A percentile compares a stretch with the other conserved stretches of the same genome.
Conservation (phyloP, 2,888 invertebrate genomes). For the Phyllotreta cruciferae region DNA sequence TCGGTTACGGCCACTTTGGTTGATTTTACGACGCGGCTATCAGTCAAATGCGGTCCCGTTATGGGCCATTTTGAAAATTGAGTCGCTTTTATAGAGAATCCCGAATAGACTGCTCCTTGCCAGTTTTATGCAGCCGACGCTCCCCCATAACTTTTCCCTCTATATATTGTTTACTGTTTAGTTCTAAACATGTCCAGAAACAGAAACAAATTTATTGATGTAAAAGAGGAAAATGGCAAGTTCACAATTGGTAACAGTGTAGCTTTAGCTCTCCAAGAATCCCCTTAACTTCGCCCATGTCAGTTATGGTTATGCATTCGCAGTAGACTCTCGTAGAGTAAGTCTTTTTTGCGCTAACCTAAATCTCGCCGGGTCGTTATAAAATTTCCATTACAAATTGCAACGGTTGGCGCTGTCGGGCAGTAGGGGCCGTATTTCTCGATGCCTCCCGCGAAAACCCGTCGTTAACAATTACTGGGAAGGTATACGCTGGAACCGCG, state of each 20-base stretch:
- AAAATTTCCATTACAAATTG: neutral
- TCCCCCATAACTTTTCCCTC: slow-evolving; percentile 18
- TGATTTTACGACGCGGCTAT: slow-evolving; percentile 40
- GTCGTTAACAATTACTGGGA: slow-evolving; percentile 25
- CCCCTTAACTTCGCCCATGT: too few relatives aligned
- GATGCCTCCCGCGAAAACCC: slow-evolving; percentile 20
- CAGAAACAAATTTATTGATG: too few relatives aligned
- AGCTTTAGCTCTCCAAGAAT: too few relatives aligned
- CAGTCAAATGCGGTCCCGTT: slow-evolving; percentile 45
- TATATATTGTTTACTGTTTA: slow-evolving; percentile 13
- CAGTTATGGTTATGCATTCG: too few relatives aligned
- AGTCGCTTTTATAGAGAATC: slow-evolving; percentile 42
- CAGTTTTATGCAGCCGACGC: slow-evolving; percentile 12
- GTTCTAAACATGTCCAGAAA: neutral
- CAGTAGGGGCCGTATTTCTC: slow-evolving; percentile 19
- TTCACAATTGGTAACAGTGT: too few relatives aligned
- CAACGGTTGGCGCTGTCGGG: slow-evolving; percentile 1
- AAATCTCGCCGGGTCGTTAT: neutral
- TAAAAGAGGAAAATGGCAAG: too few relatives aligned
- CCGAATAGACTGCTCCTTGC: slow-evolving; percentile 20
- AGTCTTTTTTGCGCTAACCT: too few relatives aligned
- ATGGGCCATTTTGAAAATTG: slow-evolving; percentile 51
- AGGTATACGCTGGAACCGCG: slow-evolving; percentile 14
- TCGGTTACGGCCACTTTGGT: slow-evolving; percentile 36
- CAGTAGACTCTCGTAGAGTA: too few relatives aligned